These are phyloP conservation scores for Holothuria leucospilota DNA, from an alignment of 53 echinoderm and acorn worm species.

Conservation along the genomic window DNA sequence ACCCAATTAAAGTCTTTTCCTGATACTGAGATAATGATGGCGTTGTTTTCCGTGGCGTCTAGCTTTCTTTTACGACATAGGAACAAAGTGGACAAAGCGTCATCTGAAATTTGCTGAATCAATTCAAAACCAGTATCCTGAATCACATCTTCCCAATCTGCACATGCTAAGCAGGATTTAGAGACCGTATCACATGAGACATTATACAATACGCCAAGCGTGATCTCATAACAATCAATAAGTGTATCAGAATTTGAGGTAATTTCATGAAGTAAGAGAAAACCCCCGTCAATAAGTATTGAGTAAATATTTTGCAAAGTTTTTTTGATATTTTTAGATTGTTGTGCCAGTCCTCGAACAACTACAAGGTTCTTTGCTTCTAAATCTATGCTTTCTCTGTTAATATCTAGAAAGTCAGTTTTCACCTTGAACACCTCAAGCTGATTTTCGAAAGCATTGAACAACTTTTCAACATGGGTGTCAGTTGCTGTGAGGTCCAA, in stretches of 20 bases:
- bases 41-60: neutral
- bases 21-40: too few relatives aligned
- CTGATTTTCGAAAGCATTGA: neutral
- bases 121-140: neutral
- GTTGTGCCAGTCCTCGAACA: neutral
- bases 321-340: neutral
- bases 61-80: slow-evolving; percentile 11
- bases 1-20: neutral
- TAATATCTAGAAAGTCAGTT: neutral
- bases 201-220: neutral
- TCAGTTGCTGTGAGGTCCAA: neutral
- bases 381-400: slow-evolving; percentile 22
- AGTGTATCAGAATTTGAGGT: neutral
- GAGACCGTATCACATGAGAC: too few relatives aligned
- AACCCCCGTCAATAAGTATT: neutral
- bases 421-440: neutral
- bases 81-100: neutral
- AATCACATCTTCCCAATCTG: neutral
- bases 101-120: neutral
- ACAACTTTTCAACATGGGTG: neutral
- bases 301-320: neutral
- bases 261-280: neutral
- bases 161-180: neutral
- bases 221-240: too few relatives aligned
- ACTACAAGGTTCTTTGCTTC: neutral